phyloP scores from a whole-genome alignment of 2,888 invertebrate species.

The Proisotoma minuta region DNA sequence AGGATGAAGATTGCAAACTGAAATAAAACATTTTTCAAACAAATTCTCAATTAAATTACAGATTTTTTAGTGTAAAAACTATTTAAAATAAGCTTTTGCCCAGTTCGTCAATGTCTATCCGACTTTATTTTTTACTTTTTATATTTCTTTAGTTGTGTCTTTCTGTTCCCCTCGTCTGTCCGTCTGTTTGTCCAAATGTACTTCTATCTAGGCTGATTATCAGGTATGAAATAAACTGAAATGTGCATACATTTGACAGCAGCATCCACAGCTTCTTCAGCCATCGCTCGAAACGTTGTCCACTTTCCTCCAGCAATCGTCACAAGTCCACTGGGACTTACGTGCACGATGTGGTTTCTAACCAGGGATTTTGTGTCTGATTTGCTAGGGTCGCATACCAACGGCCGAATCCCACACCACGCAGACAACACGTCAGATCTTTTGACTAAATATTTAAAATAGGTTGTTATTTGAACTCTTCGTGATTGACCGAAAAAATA shows the following conservation, averaged over 20 bases:
- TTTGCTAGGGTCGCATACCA: constrained; percentile 96
- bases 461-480: too few species aligned
- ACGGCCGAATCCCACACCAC: constrained; percentile 95
- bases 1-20: constrained; percentile 71
- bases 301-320: constrained; percentile 99
- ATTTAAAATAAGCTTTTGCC: too few species aligned
- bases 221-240: too few species aligned
- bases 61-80: too few species aligned
- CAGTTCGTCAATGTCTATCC: too few species aligned
- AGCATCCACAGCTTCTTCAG: constrained; percentile 89
- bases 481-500: too few species aligned
- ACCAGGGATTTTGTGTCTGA: constrained; percentile 95
- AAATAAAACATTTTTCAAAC: constrained; percentile 42
- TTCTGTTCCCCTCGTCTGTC: too few species aligned
- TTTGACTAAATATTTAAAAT: too few species aligned
- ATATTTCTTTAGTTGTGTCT: too few species aligned
- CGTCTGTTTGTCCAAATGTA: too few species aligned
- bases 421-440: constrained; percentile 84
- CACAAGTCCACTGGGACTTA: constrained; percentile 61
- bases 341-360: constrained; percentile 97
- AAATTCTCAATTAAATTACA: background rate
- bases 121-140: too few species aligned
- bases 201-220: too few species aligned
- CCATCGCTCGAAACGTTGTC: constrained; percentile 99
- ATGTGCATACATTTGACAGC: constrained; percentile 65